A percentile compares a stretch with the other conserved stretches of the same genome.
phyloP scores from a whole-genome alignment of 2,797 vertebrate genomes.

The Nothura maculosa region DNA sequence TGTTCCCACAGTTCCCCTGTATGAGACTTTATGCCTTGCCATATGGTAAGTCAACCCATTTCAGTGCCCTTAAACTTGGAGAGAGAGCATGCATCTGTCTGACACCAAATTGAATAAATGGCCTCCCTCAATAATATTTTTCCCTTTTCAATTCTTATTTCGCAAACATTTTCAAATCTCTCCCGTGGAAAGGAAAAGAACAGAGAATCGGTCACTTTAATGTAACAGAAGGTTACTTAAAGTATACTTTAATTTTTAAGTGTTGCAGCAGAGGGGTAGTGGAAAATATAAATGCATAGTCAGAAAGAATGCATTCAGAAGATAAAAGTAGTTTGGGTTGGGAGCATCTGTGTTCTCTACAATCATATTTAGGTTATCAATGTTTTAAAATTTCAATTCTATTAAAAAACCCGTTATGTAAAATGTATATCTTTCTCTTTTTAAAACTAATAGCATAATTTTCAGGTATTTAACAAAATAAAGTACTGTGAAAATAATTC shows the following conservation, averaged over 20 bases:
- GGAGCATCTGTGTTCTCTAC: not conserved
- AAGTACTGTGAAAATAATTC: not conserved
- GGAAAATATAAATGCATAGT: not conserved
- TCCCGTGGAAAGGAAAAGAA: not conserved
- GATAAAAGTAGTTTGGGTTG: not conserved
- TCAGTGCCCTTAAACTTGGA: slow-evolving; percentile 28
- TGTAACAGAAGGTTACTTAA: not conserved
- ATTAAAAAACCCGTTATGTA: not conserved
- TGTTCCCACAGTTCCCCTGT: slow-evolving; percentile 14
- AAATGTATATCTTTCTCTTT: not conserved
- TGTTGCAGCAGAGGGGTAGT: accelerated
- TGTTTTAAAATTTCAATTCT: not conserved
- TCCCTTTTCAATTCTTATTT: not conserved
- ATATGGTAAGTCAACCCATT: slow-evolving; percentile 10
- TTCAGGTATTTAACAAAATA: not conserved
- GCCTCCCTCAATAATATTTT: not conserved
- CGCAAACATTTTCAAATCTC: not conserved
- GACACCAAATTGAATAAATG: slow-evolving; percentile 13
- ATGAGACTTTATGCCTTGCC: slow-evolving; percentile 15
- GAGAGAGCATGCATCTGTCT: not conserved
- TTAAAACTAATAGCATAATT: not conserved
- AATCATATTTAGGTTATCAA: accelerated
- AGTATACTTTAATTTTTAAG: not conserved
- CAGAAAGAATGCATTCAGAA: not conserved
- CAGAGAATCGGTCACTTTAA: not conserved